Percentiles rank a stretch among this genome's conserved stretches.
Conservation (phyloP, 2,113 vertebrate genomes). For the Lycocorax pyrrhopterus region DNA sequence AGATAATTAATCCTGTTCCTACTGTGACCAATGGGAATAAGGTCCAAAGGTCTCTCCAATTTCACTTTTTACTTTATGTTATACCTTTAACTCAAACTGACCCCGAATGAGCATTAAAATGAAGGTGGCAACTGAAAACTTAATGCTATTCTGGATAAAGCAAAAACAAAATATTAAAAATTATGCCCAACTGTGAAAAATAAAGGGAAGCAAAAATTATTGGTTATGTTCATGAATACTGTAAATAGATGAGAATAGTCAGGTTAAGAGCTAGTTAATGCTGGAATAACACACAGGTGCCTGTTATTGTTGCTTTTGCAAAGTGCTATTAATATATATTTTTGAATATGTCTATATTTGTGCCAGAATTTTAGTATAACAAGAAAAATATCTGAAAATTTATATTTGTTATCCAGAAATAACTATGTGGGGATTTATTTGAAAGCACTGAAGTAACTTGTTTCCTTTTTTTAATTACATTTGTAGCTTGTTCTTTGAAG, state of each 20-base stretch:
- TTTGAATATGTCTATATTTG: not conserved
- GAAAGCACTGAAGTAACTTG: not conserved
- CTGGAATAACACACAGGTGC: not conserved
- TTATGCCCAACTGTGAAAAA: not conserved
- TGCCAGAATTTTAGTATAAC: not conserved
- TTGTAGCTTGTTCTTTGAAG: not conserved
- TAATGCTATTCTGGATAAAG: not conserved
- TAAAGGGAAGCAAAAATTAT: not conserved
- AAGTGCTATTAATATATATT: not conserved
- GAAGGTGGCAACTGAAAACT: not conserved
- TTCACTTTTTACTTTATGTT: not conserved
- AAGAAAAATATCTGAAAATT: not conserved
- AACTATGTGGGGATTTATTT: not conserved
- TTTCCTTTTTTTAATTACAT: not conserved
- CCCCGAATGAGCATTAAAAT: not conserved
- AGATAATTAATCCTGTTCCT: not conserved
- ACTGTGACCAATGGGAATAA: not conserved
- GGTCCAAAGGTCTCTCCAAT: not conserved
- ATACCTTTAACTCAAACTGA: not conserved
- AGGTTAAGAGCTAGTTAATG: not conserved
- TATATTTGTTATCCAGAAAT: not conserved
- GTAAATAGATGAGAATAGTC: not conserved
- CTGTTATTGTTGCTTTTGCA: not conserved
- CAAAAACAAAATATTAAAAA: not conserved
- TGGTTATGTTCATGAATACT: not conserved